phyloP scores from a whole-genome alignment of 1,140 invertebrate genomes.

The Macrobrachium nipponense region DNA sequence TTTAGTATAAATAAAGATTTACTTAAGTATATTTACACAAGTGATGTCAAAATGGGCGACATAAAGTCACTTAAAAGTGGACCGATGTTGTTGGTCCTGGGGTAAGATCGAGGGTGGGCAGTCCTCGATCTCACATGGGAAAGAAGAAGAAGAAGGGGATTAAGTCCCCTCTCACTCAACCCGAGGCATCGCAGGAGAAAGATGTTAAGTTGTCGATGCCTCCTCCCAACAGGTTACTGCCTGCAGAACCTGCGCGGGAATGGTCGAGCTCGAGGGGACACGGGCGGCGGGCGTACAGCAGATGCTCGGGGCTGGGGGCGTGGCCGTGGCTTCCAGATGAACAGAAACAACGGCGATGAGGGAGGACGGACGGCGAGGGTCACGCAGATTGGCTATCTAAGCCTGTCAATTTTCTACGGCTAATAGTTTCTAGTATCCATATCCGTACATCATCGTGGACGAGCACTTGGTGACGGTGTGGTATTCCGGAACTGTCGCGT shows the following conservation, averaged over 20 bases:
- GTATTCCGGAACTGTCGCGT: slow-evolving; percentile 61
- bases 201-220: too few species aligned
- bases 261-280: slow-evolving; percentile 4
- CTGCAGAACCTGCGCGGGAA: slow-evolving; percentile 8
- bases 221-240: slow-evolving; percentile 5
- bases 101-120: slow-evolving; percentile 33
- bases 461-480: slow-evolving; percentile 63
- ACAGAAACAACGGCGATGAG: too few species aligned
- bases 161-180: too few species aligned
- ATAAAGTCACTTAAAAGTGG: slow-evolving; percentile 34
- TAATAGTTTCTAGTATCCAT: slow-evolving; percentile 40
- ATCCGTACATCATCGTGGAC: slow-evolving; percentile 58
- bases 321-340: slow-evolving; percentile 9
- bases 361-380: too few species aligned
- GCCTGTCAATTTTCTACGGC: too few species aligned
- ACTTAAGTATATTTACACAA: slow-evolving; percentile 48
- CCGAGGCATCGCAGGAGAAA: too few species aligned
- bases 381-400: too few species aligned
- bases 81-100: slow-evolving; percentile 44
- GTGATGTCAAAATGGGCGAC: slow-evolving; percentile 52
- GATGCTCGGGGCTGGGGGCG: slow-evolving; percentile 55
- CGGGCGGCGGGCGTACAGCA: slow-evolving; percentile 58
- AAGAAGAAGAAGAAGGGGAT: neutral
- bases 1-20: slow-evolving; percentile 27
- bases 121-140: slow-evolving; percentile 19